Percentiles rank a stretch among this genome's conserved stretches.
Evolutionary conservation across 2,888 invertebrate species (phyloP).

Genomic region (Troglohyphantes excavatus): DNA sequence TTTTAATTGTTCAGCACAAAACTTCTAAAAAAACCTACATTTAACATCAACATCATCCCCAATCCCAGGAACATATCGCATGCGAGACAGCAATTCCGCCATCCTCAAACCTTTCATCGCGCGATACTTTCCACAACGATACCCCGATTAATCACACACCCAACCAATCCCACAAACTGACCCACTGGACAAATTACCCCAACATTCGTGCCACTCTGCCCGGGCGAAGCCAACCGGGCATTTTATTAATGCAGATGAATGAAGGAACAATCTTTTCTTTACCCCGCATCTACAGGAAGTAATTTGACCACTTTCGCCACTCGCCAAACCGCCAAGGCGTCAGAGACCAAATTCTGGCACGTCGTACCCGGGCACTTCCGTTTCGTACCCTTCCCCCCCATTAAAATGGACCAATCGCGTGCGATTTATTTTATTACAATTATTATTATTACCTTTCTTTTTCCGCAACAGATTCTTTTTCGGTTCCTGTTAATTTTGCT

Average conservation of each 20-base stretch:
- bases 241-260: slow-evolving; percentile 68
- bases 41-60: too few species aligned
- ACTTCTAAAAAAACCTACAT: too few species aligned
- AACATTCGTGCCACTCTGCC: neutral
- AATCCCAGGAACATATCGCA: slow-evolving; percentile 23
- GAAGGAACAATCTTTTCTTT: slow-evolving; percentile 21
- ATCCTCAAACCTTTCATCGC: slow-evolving; percentile 27
- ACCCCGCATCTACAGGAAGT: slow-evolving; percentile 32
- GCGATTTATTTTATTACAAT: slow-evolving; percentile 9
- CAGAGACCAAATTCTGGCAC: slow-evolving; percentile 71
- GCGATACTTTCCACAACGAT: slow-evolving; percentile 3
- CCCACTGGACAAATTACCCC: slow-evolving; percentile 56
- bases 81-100: slow-evolving; percentile 8
- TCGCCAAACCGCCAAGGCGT: slow-evolving; percentile 57
- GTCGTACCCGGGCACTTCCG: slow-evolving; percentile 55
- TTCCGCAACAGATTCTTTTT: slow-evolving; percentile 22
- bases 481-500: slow-evolving; percentile 64
- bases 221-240: slow-evolving; percentile 4
- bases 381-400: slow-evolving; percentile 31
- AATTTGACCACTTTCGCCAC: slow-evolving; percentile 66
- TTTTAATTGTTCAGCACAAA: too few species aligned
- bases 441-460: neutral
- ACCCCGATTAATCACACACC: slow-evolving; percentile 56
- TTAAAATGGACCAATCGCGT: slow-evolving; percentile 65
- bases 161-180: slow-evolving; percentile 33